These are phyloP conservation scores for Discoglossus pictus DNA, from an alignment of 2,797 vertebrate species.

Conservation along the genomic window DNA sequence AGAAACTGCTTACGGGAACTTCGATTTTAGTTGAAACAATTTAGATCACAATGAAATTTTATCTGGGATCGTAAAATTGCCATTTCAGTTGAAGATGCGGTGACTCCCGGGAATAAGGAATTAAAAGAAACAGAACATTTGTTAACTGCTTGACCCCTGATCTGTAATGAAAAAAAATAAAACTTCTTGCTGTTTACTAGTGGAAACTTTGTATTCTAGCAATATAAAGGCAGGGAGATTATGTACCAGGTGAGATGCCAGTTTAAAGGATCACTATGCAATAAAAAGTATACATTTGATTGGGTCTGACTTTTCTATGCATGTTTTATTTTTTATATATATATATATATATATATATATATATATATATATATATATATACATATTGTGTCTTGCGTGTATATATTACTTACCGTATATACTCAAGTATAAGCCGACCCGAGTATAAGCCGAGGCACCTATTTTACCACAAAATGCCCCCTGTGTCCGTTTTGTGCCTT, in stretches of 20 bases:
- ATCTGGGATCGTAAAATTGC: conserved; percentile 51
- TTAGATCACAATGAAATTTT: conserved; percentile 51
- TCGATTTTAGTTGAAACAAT: conserved; percentile 52
- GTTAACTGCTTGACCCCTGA: conserved; percentile 48
- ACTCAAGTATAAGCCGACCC: too few species aligned
- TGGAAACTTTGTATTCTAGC: conserved; percentile 4
- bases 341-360: too few species aligned
- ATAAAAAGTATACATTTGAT: too few species aligned
- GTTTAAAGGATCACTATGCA: conserved; percentile 3
- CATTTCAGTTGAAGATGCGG: conserved; percentile 50
- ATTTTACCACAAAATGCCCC: too few species aligned
- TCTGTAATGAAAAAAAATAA: conserved; percentile 32
- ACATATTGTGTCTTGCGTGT: too few species aligned
- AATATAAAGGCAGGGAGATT: neutral
- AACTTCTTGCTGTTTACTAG: neutral
- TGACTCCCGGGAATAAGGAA: conserved; percentile 48
- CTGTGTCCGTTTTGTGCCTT: too few species aligned
- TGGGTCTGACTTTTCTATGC: too few species aligned
- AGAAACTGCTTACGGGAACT: conserved; percentile 50
- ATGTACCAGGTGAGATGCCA: neutral
- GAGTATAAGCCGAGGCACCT: too few species aligned
- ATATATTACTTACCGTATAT: too few species aligned
- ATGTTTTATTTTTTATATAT: too few species aligned
- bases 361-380: too few species aligned
- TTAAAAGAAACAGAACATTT: conserved; percentile 48